Base-by-base conservation (phyloP, 2,113 vertebrate species). In the Brevimyrus niger region DNA sequence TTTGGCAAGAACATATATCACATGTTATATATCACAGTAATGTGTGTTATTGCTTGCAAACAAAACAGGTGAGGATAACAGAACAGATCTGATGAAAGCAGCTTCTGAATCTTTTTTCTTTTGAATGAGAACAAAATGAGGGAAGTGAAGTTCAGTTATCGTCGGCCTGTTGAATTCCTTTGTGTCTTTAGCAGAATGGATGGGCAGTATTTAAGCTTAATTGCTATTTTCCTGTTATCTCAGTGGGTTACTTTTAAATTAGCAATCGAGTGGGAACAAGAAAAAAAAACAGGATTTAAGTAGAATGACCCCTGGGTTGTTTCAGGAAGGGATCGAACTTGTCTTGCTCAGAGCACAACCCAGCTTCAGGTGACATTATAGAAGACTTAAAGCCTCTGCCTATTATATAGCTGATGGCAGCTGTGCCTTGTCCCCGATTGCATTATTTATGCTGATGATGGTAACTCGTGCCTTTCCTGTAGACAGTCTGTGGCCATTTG, bases 371-470 rank as follows among this genome's bases (percentile, higher is more conserved):
- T 27, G 51, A 38, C 5, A 55, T 17, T n/a, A 44, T 48, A 89
- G n/a, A 42, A 31, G 51, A 21, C 88, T 47, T 23, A 21, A 3
- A 53, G 9, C 76, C 42, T 65, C 35, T 61, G 15, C 38, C 55
- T 61, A 15, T 21, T 44, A 4, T 87, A 11, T n/a, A 89, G 23
- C 88, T 53, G 69, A 53, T 42, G 17, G 19, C 47, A 31, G 21
- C 19, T 85, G 61, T 85, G 61, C 27, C 42, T 21, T 61, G 80
- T 38, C 4, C 80, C n/a, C 2, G 47, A 61, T 61, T 19, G 35
- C 73, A 84, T 61, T 53, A 85, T 89, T 89, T 42, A 51, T 44
- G 50, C 88, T 89, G 51, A 89, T n/a, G 80, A 27, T 27, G 76
- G 76, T 35, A 84, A 80, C 80, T 84, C 85, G 1, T 46, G 7